Base-by-base conservation (phyloP, 2,113 vertebrate genomes). In the Felis catus region DNA sequence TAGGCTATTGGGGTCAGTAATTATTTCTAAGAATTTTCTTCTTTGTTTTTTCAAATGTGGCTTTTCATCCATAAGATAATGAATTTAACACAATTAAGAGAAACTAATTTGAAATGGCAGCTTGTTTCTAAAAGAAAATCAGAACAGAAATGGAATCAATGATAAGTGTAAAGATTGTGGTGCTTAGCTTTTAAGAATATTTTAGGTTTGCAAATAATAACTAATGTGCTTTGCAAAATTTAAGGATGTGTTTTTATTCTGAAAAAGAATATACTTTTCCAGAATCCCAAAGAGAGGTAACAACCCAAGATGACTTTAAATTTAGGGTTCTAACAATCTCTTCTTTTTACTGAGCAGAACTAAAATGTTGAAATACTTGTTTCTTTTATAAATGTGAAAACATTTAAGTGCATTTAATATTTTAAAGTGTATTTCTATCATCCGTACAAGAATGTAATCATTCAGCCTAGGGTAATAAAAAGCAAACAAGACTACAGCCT, bases 391-490 rank as follows among this genome's bases (percentile, higher is more conserved):
- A 88, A 76, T 29, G 12, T 73, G 39, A 33, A 74, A 83, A 71
- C 19, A 92, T 19, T 70, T 86, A 85, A 68, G 27, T 71, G 23
- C 19, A 65, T 41, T 74, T 88, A 91, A 58, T 85, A 81, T 76
- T 94, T 89, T 76, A 19, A 82, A 91, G 74, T 45, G 2, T 74
- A 83, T 95, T 94, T 92, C 13, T 87, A 70, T n/a, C 41, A 58
- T 96, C 91, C 93, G 51, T 45, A 94, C 45, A 91, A 88, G 11
- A 94, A 93, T 81, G 76, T 89, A 78, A 91, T 84, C 63, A 92
- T 84, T 95, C 58, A 55, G 36, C 68, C 53, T 94, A 92, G 53
- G 8, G 27, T 53, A 93, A 94, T 68, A 95, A 91, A 95, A 94
- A 85, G 51, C 33, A 85, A 85, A 71, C 71, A 83, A 79, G n/a